Percentiles rank a stretch among this genome's conserved stretches.
Conservation (phyloP, 2,888 invertebrate genomes). For the Philonicus albiceps region DNA sequence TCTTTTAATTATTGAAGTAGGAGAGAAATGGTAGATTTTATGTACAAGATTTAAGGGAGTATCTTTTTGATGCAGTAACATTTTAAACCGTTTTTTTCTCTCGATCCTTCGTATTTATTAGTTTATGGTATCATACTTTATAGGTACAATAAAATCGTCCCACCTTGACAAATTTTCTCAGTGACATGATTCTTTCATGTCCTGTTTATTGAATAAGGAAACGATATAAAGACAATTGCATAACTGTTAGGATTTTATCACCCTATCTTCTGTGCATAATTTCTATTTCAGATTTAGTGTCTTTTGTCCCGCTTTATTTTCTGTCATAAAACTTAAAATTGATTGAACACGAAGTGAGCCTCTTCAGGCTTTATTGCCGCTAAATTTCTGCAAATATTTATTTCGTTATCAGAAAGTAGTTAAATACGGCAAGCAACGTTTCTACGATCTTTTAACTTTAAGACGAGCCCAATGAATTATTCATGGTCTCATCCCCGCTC, state of each 20-base stretch:
- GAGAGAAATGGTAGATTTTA: too few species aligned
- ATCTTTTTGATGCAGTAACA: too few species aligned
- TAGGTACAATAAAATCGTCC: neutral
- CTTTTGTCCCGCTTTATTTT: neutral
- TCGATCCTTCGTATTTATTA: too few species aligned
- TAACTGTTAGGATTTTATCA: neutral
- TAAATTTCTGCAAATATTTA: constrained; percentile 1
- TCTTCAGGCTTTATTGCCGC: neutral
- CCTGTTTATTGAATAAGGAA: neutral
- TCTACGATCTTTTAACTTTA: constrained; percentile 23
- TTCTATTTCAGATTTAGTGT: neutral
- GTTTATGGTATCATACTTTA: too few species aligned
- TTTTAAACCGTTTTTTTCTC: too few species aligned
- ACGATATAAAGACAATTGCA: neutral
- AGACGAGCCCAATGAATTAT: constrained; percentile 9
- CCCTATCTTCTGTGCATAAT: neutral
- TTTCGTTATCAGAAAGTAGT: neutral
- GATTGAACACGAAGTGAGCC: neutral
- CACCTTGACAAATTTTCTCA: neutral
- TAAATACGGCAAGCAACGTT: neutral
- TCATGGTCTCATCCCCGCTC: neutral
- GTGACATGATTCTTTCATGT: neutral
- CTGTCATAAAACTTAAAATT: neutral
- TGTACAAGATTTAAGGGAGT: too few species aligned
- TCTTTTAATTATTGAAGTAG: too few species aligned